Conservation (phyloP, 2,888 invertebrate species). For the Noctua pronuba region DNA sequence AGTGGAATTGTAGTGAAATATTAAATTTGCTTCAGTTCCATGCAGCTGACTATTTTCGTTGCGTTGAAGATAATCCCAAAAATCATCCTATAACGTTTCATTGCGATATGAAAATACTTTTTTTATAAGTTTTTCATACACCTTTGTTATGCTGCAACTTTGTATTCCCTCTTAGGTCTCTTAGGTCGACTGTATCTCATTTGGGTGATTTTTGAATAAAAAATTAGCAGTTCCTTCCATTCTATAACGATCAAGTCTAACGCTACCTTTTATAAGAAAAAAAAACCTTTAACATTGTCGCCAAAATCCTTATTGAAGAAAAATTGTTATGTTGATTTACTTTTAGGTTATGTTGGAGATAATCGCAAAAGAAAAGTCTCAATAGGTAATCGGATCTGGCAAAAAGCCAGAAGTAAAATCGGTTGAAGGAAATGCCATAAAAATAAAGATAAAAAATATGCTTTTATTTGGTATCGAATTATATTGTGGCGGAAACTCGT, state of each 20-base stretch:
- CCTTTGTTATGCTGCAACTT: neutral
- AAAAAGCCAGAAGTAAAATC: neutral
- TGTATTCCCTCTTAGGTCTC: neutral
- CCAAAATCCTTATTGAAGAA: constrained; percentile 1
- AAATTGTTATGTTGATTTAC: constrained; percentile 1
- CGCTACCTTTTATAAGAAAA: neutral
- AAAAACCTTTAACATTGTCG: neutral
- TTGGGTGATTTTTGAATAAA: neutral
- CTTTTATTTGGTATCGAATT: constrained; percentile 22
- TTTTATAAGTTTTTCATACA: neutral
- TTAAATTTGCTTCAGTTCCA: neutral
- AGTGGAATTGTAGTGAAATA: neutral
- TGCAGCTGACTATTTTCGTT: neutral
- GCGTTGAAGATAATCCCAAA: too few species aligned
- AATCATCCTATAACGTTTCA: too few species aligned
- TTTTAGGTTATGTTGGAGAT: constrained; percentile 7
- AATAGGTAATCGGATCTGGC: constrained; percentile 12
- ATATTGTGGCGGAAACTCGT: constrained; percentile 1
- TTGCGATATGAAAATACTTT: too few species aligned
- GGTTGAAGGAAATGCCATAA: constrained; percentile 11
- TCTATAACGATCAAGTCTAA: neutral
- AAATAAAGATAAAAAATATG: constrained; percentile 17
- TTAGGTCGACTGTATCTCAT: neutral
- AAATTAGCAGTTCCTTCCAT: neutral
- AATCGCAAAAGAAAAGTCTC: neutral